These are phyloP conservation scores for Blastomussa wellsi DNA, from an alignment of 92 coral and sea anemone species.

Conservation along the genomic window DNA sequence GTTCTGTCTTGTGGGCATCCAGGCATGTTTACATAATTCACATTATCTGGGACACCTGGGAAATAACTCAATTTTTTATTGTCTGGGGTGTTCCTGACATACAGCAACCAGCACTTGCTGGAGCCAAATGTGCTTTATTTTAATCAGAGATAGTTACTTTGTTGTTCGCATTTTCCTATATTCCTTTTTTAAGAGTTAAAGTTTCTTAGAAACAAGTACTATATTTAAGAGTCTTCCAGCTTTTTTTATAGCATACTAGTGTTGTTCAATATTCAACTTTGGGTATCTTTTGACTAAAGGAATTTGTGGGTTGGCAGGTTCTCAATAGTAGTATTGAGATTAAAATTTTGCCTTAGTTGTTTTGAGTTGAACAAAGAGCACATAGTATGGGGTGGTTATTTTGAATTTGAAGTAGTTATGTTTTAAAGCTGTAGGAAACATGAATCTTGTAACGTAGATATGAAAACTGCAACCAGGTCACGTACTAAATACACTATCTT, in stretches of 20 bases:
- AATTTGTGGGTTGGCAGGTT: background rate
- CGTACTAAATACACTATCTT: conserved; percentile 2
- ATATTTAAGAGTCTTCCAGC: background rate
- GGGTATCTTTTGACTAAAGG: background rate
- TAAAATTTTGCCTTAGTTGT: no score
- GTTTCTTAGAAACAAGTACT: background rate
- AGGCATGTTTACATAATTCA: background rate
- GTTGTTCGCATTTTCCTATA: background rate
- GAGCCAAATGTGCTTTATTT: background rate
- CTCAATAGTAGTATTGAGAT: background rate
- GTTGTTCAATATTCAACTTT: background rate
- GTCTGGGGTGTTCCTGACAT: background rate
- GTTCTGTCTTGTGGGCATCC: background rate
- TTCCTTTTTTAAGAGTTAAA: background rate
- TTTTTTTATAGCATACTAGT: background rate
- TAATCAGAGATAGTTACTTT: background rate
- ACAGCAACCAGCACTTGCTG: background rate
- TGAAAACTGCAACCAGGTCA: background rate
- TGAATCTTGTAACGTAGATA: background rate
- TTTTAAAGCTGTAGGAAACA: background rate
- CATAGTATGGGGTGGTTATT: background rate
- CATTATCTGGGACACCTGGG: background rate
- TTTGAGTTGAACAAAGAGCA: no score
- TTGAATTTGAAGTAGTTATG: background rate
- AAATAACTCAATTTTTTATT: background rate